Percentiles rank a stretch among this genome's conserved stretches.
Conservation (phyloP, 2,797 vertebrate genomes). For the Sparidentex hasta region DNA sequence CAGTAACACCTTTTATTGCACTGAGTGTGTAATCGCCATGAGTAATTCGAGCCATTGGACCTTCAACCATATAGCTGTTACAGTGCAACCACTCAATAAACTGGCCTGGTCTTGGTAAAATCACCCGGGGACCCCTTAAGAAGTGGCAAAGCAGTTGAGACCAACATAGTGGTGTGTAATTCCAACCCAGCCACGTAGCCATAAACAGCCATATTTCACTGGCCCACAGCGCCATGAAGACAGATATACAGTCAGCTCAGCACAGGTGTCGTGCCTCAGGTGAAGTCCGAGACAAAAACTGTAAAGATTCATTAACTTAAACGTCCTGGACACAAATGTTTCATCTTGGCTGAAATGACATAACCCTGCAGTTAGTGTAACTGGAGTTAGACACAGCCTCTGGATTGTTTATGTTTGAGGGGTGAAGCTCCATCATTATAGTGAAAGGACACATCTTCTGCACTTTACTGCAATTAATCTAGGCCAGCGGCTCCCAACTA, state of each 20-base stretch:
- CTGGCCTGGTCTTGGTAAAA: constrained; percentile 61
- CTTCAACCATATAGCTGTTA: constrained; percentile 71
- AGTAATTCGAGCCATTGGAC: constrained; percentile 72
- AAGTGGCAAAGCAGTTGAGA: constrained; percentile 70
- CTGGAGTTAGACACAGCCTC: constrained; percentile 30
- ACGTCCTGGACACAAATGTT: constrained; percentile 31
- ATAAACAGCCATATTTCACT: constrained; percentile 75
- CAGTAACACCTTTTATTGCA: constrained; percentile 64
- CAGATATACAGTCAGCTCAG: constrained; percentile 42
- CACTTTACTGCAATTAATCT: constrained; percentile 24
- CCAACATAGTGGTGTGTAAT: constrained; percentile 73
- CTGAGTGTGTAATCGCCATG: constrained; percentile 65
- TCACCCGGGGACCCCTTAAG: constrained; percentile 71
- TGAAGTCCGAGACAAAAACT: constrained; percentile 48
- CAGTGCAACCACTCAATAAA: constrained; percentile 73
- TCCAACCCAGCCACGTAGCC: constrained; percentile 68
- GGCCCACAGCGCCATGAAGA: constrained; percentile 38
- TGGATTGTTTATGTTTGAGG: constrained; percentile 11
- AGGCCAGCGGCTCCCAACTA: background rate
- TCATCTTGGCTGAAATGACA: constrained; percentile 56
- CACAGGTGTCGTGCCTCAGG: constrained; percentile 78
- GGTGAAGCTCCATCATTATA: constrained; percentile 13
- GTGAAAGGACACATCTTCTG: constrained; percentile 4
- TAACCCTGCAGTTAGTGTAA: constrained; percentile 40
- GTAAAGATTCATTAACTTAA: constrained; percentile 49